These are phyloP conservation scores for Sakesphorus luctuosus DNA, from an alignment of 2,113 vertebrate species.

Conservation along the genomic window DNA sequence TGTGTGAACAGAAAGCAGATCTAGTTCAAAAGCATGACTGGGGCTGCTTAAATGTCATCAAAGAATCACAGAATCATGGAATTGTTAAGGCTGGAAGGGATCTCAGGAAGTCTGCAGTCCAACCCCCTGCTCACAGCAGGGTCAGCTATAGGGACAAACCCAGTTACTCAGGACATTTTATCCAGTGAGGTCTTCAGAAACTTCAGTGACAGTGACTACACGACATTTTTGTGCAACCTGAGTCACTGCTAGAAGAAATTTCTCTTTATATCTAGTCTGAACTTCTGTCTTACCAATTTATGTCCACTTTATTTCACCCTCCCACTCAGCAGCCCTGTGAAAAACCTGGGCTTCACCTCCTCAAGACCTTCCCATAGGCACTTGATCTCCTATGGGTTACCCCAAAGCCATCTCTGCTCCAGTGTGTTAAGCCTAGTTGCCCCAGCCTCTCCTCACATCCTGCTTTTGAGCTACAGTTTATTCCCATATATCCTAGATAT, in stretches of 20 bases:
- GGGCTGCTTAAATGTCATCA: not conserved
- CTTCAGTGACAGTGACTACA: not conserved
- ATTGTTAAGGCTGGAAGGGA: not conserved
- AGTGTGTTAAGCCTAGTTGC: not conserved
- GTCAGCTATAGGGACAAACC: not conserved
- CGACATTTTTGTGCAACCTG: not conserved
- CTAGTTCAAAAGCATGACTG: not conserved
- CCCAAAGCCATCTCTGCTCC: not conserved
- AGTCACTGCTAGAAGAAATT: not conserved
- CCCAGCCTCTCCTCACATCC: not conserved
- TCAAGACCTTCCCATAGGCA: not conserved
- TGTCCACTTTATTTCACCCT: accelerated
- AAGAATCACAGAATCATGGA: not conserved
- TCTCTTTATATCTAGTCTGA: not conserved
- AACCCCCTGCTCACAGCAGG: not conserved
- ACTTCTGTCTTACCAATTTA: not conserved
- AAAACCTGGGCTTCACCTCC: not conserved
- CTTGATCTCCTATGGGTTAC: not conserved
- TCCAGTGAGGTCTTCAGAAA: not conserved
- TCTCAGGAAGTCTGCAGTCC: not conserved
- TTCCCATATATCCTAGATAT: not conserved
- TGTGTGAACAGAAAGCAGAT: not conserved
- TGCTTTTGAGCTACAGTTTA: not conserved
- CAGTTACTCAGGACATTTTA: not conserved
- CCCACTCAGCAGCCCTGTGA: not conserved